phyloP scores from a whole-genome alignment of 2,888 invertebrate genomes.

The Drosophila demipolita region DNA sequence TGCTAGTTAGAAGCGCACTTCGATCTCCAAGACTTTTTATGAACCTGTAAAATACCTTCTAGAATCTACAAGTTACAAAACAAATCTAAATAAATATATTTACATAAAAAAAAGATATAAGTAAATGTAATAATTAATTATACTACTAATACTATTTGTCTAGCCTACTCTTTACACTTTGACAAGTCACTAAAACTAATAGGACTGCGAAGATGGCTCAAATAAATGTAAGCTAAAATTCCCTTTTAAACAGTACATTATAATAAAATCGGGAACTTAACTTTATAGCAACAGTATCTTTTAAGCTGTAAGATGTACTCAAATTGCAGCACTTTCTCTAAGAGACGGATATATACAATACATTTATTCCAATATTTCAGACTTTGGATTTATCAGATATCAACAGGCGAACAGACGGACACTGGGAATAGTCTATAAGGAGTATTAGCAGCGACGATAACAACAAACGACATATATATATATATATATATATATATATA shows the following conservation, averaged over 20 bases:
- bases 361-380: not conserved
- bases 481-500: not conserved
- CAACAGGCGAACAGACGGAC: not conserved
- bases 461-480: not conserved
- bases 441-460: not conserved
- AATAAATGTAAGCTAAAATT: not conserved
- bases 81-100: not conserved
- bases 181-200: not conserved
- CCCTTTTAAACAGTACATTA: not conserved
- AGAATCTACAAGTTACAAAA: not conserved
- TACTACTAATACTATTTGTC: not conserved
- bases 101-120: not conserved
- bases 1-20: not conserved
- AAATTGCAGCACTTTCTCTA: not conserved
- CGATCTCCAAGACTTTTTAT: not conserved
- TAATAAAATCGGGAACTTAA: not conserved
- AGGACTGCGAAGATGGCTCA: not conserved
- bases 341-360: not conserved
- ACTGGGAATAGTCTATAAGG: not conserved
- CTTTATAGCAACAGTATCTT: not conserved
- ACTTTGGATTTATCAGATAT: not conserved
- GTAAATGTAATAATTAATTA: not conserved
- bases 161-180: not conserved
- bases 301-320: not conserved
- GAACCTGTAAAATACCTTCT: not conserved